Conservation (phyloP, 2,888 invertebrate genomes). For the Noctua pronuba region DNA sequence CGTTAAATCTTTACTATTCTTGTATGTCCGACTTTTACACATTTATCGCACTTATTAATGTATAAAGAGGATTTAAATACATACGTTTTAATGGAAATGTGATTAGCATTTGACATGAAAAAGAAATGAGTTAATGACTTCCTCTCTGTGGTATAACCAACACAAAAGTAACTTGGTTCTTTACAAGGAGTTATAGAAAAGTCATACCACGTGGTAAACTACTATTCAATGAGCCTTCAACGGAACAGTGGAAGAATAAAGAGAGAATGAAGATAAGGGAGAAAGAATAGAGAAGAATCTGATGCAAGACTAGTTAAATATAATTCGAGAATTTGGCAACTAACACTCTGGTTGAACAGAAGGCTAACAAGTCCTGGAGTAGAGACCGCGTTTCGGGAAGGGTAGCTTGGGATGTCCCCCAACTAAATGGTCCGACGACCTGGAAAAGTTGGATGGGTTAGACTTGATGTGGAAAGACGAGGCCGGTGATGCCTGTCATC, state of each 20-base stretch:
- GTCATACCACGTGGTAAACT: not conserved
- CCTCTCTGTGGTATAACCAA: not conserved
- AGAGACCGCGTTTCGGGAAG: not conserved
- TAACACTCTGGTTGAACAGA: not conserved
- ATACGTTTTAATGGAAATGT: not conserved
- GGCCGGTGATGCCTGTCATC: not conserved
- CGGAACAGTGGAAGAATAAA: not conserved
- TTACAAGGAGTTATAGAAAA: not conserved
- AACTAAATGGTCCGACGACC: not conserved
- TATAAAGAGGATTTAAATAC: constrained; percentile 28
- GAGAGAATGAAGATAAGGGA: too few relatives aligned
- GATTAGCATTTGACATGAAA: constrained; percentile 8
- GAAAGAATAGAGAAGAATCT: not conserved
- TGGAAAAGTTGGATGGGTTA: not conserved
- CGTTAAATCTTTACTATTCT: constrained; percentile 34
- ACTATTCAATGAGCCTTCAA: not conserved
- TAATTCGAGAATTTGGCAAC: not conserved
- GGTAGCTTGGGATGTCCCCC: not conserved
- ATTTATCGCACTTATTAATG: constrained; percentile 42
- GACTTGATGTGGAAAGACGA: not conserved
- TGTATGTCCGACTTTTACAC: constrained; percentile 43
- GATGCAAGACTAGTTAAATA: not conserved
- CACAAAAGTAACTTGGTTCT: not conserved
- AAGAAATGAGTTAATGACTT: not conserved
- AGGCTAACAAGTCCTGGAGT: not conserved